Percentiles rank a stretch among this genome's conserved stretches.
Conservation (phyloP, 2,888 invertebrate genomes). For the Tetragnatha montana region DNA sequence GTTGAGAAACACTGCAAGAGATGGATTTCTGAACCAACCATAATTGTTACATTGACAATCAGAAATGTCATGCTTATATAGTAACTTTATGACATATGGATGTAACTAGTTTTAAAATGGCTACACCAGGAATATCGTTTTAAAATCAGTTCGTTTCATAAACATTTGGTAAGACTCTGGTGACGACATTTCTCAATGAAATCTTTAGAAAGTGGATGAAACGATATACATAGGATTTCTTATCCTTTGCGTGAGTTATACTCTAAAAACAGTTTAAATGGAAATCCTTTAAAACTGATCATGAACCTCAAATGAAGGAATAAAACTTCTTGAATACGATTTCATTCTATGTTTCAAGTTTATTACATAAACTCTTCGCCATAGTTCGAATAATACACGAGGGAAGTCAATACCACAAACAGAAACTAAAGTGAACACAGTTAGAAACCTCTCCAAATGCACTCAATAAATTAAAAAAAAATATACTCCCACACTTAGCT, state of each 20-base stretch:
- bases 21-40: conserved; percentile 22
- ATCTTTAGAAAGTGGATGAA: background rate
- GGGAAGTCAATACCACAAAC: background rate
- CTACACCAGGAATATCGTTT: conserved; percentile 42
- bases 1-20: conserved; percentile 61
- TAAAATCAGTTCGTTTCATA: conserved; percentile 44
- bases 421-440: background rate
- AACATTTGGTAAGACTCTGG: conserved; percentile 43
- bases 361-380: background rate
- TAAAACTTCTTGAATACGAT: background rate
- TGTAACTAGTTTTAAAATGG: conserved; percentile 46
- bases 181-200: conserved; percentile 41
- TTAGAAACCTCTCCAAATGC: background rate
- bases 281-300: background rate
- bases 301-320: background rate
- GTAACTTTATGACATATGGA: conserved; percentile 21
- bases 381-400: background rate
- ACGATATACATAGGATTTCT: background rate
- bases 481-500: background rate
- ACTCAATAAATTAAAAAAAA: background rate
- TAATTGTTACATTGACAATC: conserved; percentile 25
- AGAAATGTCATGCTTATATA: conserved; percentile 54
- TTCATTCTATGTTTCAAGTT: background rate
- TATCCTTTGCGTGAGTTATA: background rate
- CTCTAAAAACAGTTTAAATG: background rate